Evolutionary conservation across 2,113 vertebrate genomes (phyloP).

Genomic region (Melozone crissalis): DNA sequence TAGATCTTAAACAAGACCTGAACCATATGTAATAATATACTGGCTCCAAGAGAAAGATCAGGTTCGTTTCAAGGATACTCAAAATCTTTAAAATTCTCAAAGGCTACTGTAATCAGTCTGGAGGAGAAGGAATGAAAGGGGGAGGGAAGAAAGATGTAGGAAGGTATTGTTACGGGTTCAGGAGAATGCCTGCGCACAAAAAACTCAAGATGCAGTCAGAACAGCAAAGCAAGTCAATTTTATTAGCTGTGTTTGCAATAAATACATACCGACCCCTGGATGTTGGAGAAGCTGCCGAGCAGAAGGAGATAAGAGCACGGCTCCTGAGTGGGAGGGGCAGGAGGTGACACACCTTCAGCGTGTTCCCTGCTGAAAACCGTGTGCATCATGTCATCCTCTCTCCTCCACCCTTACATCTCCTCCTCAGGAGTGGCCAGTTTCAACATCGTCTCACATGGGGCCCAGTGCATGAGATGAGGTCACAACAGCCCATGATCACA

Average conservation of each 20-base stretch:
- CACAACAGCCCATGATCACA: fast-evolving
- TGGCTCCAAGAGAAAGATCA: background rate
- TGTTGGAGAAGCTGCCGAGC: background rate
- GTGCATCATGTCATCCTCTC: too few species aligned
- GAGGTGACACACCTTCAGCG: background rate
- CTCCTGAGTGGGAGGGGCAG: background rate
- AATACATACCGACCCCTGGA: background rate
- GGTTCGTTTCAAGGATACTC: background rate
- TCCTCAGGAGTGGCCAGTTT: background rate
- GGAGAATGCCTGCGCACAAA: background rate
- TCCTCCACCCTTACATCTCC: background rate
- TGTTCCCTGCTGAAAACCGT: background rate
- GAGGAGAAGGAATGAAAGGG: background rate
- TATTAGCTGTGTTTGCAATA: background rate
- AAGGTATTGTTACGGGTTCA: background rate
- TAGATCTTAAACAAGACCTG: background rate
- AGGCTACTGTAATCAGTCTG: background rate
- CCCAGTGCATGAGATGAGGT: background rate
- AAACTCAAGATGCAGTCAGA: background rate
- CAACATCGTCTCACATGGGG: background rate
- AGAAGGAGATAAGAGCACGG: too few species aligned
- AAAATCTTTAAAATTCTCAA: background rate
- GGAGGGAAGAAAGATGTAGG: background rate
- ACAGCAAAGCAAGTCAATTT: background rate
- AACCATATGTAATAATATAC: background rate